phyloP scores from a whole-genome alignment of 2,797 vertebrate genomes.

The Macropodus opercularis region DNA sequence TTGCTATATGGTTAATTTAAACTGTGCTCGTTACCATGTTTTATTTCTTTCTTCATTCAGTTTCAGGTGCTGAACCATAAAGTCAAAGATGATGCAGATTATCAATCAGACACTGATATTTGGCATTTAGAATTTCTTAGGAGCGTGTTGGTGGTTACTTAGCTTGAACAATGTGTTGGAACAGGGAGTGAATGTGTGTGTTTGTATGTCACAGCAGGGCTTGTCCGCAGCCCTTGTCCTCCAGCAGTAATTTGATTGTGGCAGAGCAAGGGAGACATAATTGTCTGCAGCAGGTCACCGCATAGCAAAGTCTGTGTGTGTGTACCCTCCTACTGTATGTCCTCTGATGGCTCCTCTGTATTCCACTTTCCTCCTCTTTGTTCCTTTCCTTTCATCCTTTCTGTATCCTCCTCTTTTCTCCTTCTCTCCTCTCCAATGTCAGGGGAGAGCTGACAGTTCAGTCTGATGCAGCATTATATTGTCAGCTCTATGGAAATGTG shows the following conservation, averaged over 20 bases:
- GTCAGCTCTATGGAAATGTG: constrained; percentile 68
- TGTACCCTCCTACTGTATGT: constrained; percentile 8
- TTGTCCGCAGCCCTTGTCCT: constrained; percentile 60
- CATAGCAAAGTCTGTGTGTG: constrained; percentile 41
- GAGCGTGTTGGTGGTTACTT: too few species aligned
- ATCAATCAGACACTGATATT: too few species aligned
- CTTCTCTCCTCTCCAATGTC: constrained; percentile 69
- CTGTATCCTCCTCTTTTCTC: background rate
- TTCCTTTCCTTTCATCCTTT: background rate
- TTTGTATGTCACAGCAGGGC: constrained; percentile 45
- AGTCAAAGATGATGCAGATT: too few species aligned
- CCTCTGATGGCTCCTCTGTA: constrained; percentile 4
- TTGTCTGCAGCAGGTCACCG: constrained; percentile 64
- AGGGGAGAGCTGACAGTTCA: constrained; percentile 73
- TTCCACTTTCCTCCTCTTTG: background rate
- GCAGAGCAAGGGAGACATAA: constrained; percentile 56
- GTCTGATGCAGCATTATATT: constrained; percentile 69
- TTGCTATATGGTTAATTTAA: too few species aligned
- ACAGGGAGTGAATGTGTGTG: background rate
- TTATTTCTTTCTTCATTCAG: too few species aligned
- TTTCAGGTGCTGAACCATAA: too few species aligned
- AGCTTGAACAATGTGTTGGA: too few species aligned
- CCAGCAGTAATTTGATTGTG: constrained; percentile 70
- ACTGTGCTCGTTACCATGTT: too few species aligned
- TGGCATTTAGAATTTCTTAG: too few species aligned